A percentile compares a stretch with the other conserved stretches of the same genome.
These are phyloP conservation scores for Xiphorhynchus elegans DNA, from an alignment of 2,113 vertebrate genomes.

Conservation along the genomic window DNA sequence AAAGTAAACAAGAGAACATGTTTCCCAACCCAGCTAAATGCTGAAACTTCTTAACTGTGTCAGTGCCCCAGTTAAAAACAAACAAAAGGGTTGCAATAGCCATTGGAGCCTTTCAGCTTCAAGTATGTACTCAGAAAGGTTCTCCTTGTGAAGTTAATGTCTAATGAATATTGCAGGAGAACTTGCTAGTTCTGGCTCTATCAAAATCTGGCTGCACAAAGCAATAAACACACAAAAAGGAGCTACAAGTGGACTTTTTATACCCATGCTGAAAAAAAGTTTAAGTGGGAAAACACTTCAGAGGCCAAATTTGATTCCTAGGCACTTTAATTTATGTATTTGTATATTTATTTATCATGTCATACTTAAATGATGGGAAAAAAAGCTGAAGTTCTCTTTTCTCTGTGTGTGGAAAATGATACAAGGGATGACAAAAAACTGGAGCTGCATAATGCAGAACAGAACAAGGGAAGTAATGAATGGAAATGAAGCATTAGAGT, in stretches of 20 bases:
- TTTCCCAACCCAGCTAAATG: constrained; percentile 24
- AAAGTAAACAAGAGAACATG: constrained; percentile 41
- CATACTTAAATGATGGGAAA: neutral
- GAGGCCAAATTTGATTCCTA: neutral
- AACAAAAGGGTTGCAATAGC: neutral
- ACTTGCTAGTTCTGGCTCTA: neutral
- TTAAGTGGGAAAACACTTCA: neutral
- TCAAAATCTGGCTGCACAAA: constrained; percentile 21
- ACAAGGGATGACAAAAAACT: neutral
- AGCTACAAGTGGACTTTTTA: neutral
- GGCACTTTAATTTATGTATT: neutral
- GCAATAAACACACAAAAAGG: neutral
- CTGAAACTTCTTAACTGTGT: neutral
- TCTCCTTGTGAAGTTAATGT: constrained; percentile 15
- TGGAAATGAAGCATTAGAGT: neutral
- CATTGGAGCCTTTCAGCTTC: constrained; percentile 14
- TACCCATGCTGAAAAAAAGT: neutral
- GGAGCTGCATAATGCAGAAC: neutral
- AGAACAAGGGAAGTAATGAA: neutral
- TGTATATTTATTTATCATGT: neutral
- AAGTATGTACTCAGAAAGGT: neutral
- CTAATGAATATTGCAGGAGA: constrained; percentile 39
- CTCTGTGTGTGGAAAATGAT: neutral
- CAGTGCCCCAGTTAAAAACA: neutral
- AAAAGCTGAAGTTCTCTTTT: neutral